These are phyloP conservation scores for Embidobia sp. DNA, from an alignment of 2,888 invertebrate species.

Conservation along the genomic window DNA sequence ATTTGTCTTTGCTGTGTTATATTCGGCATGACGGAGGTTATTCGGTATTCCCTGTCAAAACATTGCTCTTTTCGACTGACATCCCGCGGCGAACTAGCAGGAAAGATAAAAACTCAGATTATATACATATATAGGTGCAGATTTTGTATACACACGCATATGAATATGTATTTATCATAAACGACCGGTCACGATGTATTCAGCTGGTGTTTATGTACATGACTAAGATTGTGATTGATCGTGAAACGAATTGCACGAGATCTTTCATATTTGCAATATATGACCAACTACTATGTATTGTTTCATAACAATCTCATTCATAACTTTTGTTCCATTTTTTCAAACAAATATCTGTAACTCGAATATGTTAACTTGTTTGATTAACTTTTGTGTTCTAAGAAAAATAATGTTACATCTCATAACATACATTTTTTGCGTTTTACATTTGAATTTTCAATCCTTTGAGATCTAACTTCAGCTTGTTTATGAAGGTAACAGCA, in stretches of 20 bases:
- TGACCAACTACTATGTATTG: constrained; percentile 26
- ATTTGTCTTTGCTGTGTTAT: constrained; percentile 3
- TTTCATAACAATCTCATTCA: constrained; percentile 26
- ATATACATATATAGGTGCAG: constrained; percentile 11
- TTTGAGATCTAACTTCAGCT: too few relatives aligned
- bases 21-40: constrained; percentile 72
- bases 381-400: too few relatives aligned
- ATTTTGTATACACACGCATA: not conserved
- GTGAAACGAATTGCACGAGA: constrained; percentile 31
- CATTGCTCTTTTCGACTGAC: constrained; percentile 69
- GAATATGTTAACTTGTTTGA: too few relatives aligned
- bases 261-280: constrained; percentile 25
- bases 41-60: constrained; percentile 74
- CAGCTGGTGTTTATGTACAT: constrained; percentile 32
- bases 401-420: too few relatives aligned
- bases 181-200: constrained; percentile 4
- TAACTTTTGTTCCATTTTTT: not conserved
- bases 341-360: too few relatives aligned
- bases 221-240: constrained; percentile 39
- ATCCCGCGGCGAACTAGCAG: constrained; percentile 72
- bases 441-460: too few relatives aligned
- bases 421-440: too few relatives aligned
- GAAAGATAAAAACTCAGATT: constrained; percentile 27
- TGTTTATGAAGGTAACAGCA: too few relatives aligned
- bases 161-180: constrained; percentile 28